A percentile compares a stretch with the other conserved stretches of the same genome.
These are phyloP conservation scores for Aptenodytes forsteri DNA, from an alignment of 2,113 vertebrate genomes.

Conservation along the genomic window DNA sequence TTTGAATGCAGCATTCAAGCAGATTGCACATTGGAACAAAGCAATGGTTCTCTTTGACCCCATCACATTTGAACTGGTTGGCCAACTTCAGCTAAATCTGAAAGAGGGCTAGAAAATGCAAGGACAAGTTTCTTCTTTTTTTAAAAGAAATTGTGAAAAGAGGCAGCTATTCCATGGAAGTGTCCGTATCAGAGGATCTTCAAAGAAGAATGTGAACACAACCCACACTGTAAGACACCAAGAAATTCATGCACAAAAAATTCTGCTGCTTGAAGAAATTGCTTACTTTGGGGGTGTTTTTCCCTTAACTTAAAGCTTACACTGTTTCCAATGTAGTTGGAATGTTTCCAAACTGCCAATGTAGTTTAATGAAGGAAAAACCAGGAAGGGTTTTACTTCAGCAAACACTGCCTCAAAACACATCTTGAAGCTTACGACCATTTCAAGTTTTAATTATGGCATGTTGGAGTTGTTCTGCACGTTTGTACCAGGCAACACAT, in stretches of 20 bases:
- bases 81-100: background rate
- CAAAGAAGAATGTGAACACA: background rate
- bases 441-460: background rate
- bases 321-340: background rate
- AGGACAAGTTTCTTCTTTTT: background rate
- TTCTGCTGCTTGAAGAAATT: background rate
- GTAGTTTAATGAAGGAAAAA: background rate
- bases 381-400: background rate
- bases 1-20: background rate
- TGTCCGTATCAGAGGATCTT: rapidly evolving
- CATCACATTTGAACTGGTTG: background rate
- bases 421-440: background rate
- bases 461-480: rapidly evolving
- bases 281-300: background rate
- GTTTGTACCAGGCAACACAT: background rate
- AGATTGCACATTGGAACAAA: background rate
- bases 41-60: background rate
- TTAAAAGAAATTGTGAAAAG: background rate
- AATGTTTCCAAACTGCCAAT: background rate
- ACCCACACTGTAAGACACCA: rapidly evolving
- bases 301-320: background rate
- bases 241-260: background rate
- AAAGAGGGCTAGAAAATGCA: background rate
- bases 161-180: background rate
- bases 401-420: background rate